Evolutionary conservation across 2,888 invertebrate species (phyloP).

Genomic region (Cryptocephalus primarius): DNA sequence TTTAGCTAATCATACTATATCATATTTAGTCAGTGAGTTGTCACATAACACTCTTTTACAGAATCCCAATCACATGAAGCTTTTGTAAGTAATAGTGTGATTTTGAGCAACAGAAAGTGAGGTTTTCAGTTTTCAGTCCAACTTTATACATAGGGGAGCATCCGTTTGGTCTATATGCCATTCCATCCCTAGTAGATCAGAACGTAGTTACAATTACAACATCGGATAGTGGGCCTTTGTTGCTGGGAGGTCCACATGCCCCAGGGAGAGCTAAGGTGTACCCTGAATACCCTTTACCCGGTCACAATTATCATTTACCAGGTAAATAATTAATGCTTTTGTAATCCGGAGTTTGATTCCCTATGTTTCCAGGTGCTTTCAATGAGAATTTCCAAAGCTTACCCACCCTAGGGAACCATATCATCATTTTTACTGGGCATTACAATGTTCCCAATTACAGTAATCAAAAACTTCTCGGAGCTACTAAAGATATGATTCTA

Average conservation of each 20-base stretch:
- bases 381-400: slow-evolving; percentile 29
- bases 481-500: slow-evolving; percentile 22
- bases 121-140: slow-evolving; percentile 47
- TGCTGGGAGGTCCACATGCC: slow-evolving; percentile 60
- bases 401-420: slow-evolving; percentile 22
- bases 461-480: slow-evolving; percentile 29
- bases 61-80: slow-evolving; percentile 39
- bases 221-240: slow-evolving; percentile 51
- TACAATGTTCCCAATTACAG: slow-evolving; percentile 57
- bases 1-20: slow-evolving; percentile 76
- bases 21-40: slow-evolving; percentile 39
- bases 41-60: slow-evolving; percentile 32
- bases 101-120: background rate
- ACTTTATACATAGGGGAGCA: slow-evolving; percentile 89
- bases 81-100: slow-evolving; percentile 37
- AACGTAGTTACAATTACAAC: slow-evolving; percentile 72
- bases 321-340: slow-evolving; percentile 13
- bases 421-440: slow-evolving; percentile 48
- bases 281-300: slow-evolving; percentile 28
- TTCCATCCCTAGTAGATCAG: slow-evolving; percentile 87
- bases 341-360: background rate
- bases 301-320: slow-evolving; percentile 28
- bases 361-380: slow-evolving; percentile 16
- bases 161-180: slow-evolving; percentile 77
- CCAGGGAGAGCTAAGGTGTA: slow-evolving; percentile 24